Percentiles rank a stretch among this genome's conserved stretches.
Conservation (phyloP, 2,888 invertebrate species). For the Molorchus minor region DNA sequence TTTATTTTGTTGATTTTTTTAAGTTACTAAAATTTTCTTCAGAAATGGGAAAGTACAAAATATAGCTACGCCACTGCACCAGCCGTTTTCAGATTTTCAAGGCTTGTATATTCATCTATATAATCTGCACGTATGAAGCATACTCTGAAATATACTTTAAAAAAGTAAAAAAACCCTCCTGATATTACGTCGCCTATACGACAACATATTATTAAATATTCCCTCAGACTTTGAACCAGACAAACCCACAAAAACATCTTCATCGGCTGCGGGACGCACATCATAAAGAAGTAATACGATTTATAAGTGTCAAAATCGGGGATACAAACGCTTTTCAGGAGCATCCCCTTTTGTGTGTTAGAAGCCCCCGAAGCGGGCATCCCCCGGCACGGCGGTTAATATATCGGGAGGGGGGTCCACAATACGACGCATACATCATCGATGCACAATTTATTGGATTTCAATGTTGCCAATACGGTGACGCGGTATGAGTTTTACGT, state of each 20-base stretch:
- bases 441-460: conserved; percentile 54
- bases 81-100: too few relatives aligned
- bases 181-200: too few relatives aligned
- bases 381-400: conserved; percentile 45
- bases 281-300: conserved; percentile 52
- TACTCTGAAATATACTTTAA: too few relatives aligned
- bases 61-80: too few relatives aligned
- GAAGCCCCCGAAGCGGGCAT: conserved; percentile 47
- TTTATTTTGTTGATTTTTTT: too few relatives aligned
- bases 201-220: conserved; percentile 8
- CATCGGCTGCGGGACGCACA: conserved; percentile 38
- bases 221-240: not conserved
- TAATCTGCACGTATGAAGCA: too few relatives aligned
- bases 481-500: conserved; percentile 32
- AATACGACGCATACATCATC: conserved; percentile 50
- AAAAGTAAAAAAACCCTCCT: too few relatives aligned
- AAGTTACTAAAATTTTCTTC: too few relatives aligned
- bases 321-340: conserved; percentile 52
- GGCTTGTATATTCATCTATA: too few relatives aligned
- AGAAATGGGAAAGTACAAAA: too few relatives aligned
- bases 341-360: conserved; percentile 44
- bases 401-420: conserved; percentile 48
- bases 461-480: conserved; percentile 50
- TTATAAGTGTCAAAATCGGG: conserved; percentile 55
- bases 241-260: conserved; percentile 31